Conservation (phyloP, 2,113 vertebrate genomes). For the Alligator mississippiensis region DNA sequence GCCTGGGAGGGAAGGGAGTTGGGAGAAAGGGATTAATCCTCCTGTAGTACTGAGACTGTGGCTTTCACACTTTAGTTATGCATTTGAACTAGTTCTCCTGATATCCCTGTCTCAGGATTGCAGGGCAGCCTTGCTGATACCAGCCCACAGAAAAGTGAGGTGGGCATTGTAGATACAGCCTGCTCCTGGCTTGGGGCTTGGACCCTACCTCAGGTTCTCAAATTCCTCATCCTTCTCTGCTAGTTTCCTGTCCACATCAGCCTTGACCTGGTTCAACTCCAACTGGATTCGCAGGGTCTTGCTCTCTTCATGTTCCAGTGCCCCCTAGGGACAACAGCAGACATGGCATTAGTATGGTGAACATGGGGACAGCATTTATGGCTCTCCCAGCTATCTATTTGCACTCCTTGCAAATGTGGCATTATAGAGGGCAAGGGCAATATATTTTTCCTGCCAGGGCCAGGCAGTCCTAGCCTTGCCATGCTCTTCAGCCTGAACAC, state of each 20-base stretch:
- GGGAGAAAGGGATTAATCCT: not conserved
- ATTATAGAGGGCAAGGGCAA: accelerated
- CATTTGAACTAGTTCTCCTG: too few species aligned
- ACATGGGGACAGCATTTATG: too few species aligned
- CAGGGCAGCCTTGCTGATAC: too few species aligned
- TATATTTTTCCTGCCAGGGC: not conserved
- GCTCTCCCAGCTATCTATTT: not conserved
- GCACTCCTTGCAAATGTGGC: not conserved
- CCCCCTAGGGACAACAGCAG: slow-evolving; percentile 76
- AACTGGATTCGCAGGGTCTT: slow-evolving; percentile 92
- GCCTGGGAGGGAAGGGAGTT: slow-evolving; percentile 65
- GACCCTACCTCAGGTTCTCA: slow-evolving; percentile 86
- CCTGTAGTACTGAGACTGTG: not conserved
- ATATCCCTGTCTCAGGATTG: too few species aligned
- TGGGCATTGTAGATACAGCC: too few species aligned
- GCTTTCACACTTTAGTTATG: too few species aligned
- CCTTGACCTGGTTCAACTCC: slow-evolving; percentile 93
- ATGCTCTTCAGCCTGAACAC: not conserved
- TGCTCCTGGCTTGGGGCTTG: too few species aligned
- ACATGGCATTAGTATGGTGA: not conserved
- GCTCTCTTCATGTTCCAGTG: slow-evolving; percentile 94
- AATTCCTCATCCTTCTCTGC: slow-evolving; percentile 94
- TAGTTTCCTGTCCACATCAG: slow-evolving; percentile 91
- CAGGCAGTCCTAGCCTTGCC: too few species aligned
- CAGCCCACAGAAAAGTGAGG: too few species aligned